Evolutionary conservation across 2,888 invertebrate species (phyloP).

Genomic region (Eupsilia transversa): DNA sequence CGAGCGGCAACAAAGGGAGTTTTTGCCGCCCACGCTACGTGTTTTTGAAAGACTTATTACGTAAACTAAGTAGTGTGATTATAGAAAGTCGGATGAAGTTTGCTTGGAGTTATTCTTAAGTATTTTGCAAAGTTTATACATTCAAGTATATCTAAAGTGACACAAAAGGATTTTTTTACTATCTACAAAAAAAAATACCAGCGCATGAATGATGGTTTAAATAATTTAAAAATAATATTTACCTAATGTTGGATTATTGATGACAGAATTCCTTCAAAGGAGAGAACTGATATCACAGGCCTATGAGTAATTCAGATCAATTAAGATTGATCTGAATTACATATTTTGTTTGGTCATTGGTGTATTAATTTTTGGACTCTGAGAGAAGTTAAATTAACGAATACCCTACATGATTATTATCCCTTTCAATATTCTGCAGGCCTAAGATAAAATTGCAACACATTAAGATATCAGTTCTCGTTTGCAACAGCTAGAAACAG

Average conservation of each 20-base stretch:
- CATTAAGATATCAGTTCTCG: slow-evolving; percentile 7
- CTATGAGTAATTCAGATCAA: too few species aligned
- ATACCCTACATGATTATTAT: background rate
- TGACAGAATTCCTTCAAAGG: background rate
- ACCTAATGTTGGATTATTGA: background rate
- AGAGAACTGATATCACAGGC: background rate
- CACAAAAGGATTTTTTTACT: background rate
- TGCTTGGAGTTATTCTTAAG: slow-evolving; percentile 18
- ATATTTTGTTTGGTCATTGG: background rate
- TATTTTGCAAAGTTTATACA: slow-evolving; percentile 21
- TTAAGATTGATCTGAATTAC: too few species aligned
- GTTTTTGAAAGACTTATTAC: slow-evolving; percentile 81
- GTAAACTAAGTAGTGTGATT: slow-evolving; percentile 71
- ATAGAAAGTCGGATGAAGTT: slow-evolving; percentile 54
- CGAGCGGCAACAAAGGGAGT: slow-evolving; percentile 88
- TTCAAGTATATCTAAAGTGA: background rate
- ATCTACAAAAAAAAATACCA: background rate
- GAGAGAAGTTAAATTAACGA: background rate
- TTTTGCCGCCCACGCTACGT: slow-evolving; percentile 86
- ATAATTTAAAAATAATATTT: background rate
- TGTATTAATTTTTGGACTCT: rapidly evolving
- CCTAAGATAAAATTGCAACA: background rate
- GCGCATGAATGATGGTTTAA: background rate
- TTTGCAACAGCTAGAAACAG: slow-evolving; percentile 17
- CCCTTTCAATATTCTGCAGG: background rate